Percentiles rank a stretch among this genome's conserved stretches.
Evolutionary conservation across 2,888 invertebrate genomes (phyloP).

Genomic region (Cephonodes hylas): DNA sequence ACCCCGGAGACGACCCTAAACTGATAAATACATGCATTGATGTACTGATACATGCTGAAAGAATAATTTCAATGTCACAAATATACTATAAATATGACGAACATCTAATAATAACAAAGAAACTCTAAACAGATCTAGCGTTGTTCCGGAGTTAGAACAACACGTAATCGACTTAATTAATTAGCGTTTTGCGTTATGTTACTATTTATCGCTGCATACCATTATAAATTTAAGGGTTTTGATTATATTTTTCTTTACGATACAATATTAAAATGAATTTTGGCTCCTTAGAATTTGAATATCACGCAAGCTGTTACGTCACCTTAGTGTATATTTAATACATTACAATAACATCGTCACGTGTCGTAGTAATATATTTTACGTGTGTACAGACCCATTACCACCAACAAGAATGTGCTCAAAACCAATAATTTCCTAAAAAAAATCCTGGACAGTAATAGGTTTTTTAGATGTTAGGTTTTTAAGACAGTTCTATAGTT

Average conservation of each 20-base stretch:
- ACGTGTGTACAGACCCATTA: background rate
- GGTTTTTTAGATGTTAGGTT: no score
- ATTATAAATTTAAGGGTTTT: background rate
- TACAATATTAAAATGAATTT: background rate
- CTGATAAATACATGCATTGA: background rate
- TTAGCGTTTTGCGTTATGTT: background rate
- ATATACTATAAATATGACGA: background rate
- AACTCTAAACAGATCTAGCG: background rate
- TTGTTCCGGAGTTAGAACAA: background rate
- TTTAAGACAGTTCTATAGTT: no score
- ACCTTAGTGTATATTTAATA: background rate
- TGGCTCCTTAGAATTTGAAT: background rate
- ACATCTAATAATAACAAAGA: background rate
- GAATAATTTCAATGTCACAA: background rate
- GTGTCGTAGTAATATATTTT: background rate
- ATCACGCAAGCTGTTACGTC: background rate
- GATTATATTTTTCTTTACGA: background rate
- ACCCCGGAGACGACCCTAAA: background rate
- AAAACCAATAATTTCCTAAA: no score
- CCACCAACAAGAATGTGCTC: background rate
- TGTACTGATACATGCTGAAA: background rate
- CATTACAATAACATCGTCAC: background rate
- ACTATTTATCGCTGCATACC: background rate
- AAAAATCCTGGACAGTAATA: no score
- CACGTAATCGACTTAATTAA: background rate